Base-by-base conservation (phyloP, 1,140 invertebrate species). In the Dinoponera quadriceps region DNA sequence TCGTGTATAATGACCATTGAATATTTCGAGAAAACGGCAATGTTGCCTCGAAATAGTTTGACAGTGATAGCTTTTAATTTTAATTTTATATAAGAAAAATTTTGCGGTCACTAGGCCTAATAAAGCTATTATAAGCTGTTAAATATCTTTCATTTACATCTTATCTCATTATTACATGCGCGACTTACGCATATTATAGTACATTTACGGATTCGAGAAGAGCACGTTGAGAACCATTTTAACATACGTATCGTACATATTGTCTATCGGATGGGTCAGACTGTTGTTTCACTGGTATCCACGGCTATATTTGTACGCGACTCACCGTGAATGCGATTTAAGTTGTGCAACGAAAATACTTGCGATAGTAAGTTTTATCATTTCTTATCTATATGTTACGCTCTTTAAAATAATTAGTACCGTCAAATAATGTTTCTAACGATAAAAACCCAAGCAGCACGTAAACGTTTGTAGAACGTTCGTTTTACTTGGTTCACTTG, bases 221-320 rank as follows among this genome's bases (percentile, higher is more conserved):
- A 95, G 95, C 85, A 73, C 88, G 49, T 25, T 94, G 1, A 95
- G 94, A 82, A 95, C 94, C 1, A 85, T 95, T 27, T 16, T 96
- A 0, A 96, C 95, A 27, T 97, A 96, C 95, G 68, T 96, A 0
- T 93, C 95, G 5, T 96, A 96, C 72, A 86, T 97, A 2, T 63
- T 97, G 13, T 97, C 96, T 13, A 93, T 95, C 20, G 98, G 98
- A 33, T 90, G 97, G 9, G 93, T 98, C 7, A 95, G 97, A 38
- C 94, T 99, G 48, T 91, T 98, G 54, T 97, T 98, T 92, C 97
- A 98, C 92, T 99, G 98, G 98, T 97, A 96, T 93, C 97, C 98
- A 0, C 96, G 96, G 68, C 96, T 97, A 93, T 95, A 96, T 88
- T 94, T 99, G 22, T 96, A 97, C 75, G 95, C 96, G 1, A 98